Evolutionary conservation across 2,888 invertebrate species (phyloP).

Genomic region (Dascillus cervinus): DNA sequence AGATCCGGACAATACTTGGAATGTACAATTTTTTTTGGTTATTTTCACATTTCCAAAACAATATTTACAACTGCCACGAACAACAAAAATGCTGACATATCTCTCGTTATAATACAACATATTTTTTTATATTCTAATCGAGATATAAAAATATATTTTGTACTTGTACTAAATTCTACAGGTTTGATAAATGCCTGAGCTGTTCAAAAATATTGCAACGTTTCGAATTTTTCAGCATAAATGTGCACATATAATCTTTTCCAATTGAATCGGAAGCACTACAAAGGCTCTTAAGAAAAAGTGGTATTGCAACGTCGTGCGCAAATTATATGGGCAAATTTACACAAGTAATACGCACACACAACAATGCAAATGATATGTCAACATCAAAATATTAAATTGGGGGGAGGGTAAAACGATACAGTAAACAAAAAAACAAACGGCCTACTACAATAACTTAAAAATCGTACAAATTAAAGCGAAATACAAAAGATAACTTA

Average conservation of each 20-base stretch:
- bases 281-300: not conserved
- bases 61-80: slow-evolving; percentile 32
- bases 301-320: no score
- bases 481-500: slow-evolving; percentile 29
- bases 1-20: slow-evolving; percentile 34
- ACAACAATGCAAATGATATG: slow-evolving; percentile 25
- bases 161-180: slow-evolving; percentile 17
- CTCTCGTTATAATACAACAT: slow-evolving; percentile 30
- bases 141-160: slow-evolving; percentile 29
- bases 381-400: slow-evolving; percentile 27
- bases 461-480: slow-evolving; percentile 18
- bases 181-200: slow-evolving; percentile 25
- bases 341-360: not conserved
- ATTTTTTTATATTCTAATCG: slow-evolving; percentile 21
- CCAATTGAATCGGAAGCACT: not conserved
- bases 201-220: slow-evolving; percentile 23
- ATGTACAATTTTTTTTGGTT: slow-evolving; percentile 26
- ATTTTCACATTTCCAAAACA: slow-evolving; percentile 32
- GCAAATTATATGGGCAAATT: not conserved
- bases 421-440: slow-evolving; percentile 4
- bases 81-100: slow-evolving; percentile 36
- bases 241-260: not conserved
- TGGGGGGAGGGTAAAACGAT: not conserved
- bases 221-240: not conserved
- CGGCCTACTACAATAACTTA: slow-evolving; percentile 6